Evolutionary conservation across 2,797 vertebrate genomes (phyloP), one percentile per base, ranked within the genome.

Genomic region (Garrulus glandarius): DNA sequence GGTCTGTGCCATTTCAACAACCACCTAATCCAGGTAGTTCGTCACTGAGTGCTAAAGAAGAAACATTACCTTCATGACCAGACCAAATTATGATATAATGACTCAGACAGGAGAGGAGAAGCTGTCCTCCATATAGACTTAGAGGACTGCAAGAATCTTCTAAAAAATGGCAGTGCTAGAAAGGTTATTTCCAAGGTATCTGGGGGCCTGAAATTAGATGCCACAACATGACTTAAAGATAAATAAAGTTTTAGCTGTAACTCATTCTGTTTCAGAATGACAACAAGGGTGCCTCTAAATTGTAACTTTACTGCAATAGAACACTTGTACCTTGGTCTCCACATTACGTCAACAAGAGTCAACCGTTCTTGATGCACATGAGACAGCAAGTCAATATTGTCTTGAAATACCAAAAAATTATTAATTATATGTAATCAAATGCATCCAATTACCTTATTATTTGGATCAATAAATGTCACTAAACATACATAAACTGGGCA

Each of bases 331-430:
- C 91, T 70, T 84, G 39, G 90, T 60, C 92, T 93, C 75, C 64
- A 46, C 39, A 15, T 59, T 64, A 60, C 2, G 26, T 41, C 59
- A 93, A 50, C 23, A 76, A 50, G 8, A 64, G 47, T 16, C 36
- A 75, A 56, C 22, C 27, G 47, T 22, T 70, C 70, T 7, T 75
- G 39, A 36, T 69, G 69, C 64, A 52, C 26, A 36, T 5, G 13
- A 87, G 52, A 44, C 17, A 41, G 56, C 39, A 67, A 39, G 22
- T 68, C 84, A 18, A 36, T 74, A 78, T 19, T 78, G 36, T 55
- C 95, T 96, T 93, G 82, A 81, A 90, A 65, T 81, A 92, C 8
- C 44, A 84, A 63, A 78, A 94, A 84, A 59, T 20, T 14, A 64
- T 72, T 14, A 47, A 81, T 65, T 79, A 78, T 64, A 69, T 84